Base-by-base conservation (phyloP, 37 sponge, comb jelly and placozoan species). In the Hexactinellida sp. region DNA sequence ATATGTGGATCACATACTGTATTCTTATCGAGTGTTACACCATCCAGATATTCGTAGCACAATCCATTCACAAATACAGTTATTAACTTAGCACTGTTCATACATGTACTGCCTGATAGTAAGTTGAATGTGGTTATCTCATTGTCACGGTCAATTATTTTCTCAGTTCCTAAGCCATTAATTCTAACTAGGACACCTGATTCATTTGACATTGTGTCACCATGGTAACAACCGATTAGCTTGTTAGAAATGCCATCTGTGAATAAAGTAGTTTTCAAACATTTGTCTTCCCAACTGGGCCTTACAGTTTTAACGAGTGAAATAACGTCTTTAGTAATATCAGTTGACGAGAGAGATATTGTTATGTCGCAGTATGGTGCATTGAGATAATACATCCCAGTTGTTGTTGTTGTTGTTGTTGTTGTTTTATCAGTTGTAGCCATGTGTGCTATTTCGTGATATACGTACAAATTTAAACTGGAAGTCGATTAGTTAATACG, bases 191-290 rank as follows among this genome's bases (percentile, higher is more conserved):
- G 54, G 1, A 87, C 71, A 54, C 83, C 52, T 9, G 47, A 37
- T 51, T 47, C 39, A 52, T 47, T 83, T 21, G 54, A 54, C 35
- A 32, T 83, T 30, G 35, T 51, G 1, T 54, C 41, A 24, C 83
- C 88, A 83, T 37, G 55, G n/a, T 55, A 83, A 39, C 54, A 87
- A 25, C 88, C 88, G 83, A 87, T 55, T 21, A 87, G 38, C 36
- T 87, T 83, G 37, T 87, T 87, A 28, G 88, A 83, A 34, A 87
- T 87, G 0, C 88, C 88, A 38, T 39, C 84, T 51, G 83, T 35
- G 38, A 87, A 87, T 10, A 83, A 54, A 32, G 82, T 87, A 21
- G 30, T 63, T 25, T 63, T 25, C 21, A 63, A 25, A 28, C 28
- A 3, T 63, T 63, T 63, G 1, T 28, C 76, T n/a, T 63, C 13